phyloP scores from a whole-genome alignment of 2,797 vertebrate genomes.

The Platalea minor region DNA sequence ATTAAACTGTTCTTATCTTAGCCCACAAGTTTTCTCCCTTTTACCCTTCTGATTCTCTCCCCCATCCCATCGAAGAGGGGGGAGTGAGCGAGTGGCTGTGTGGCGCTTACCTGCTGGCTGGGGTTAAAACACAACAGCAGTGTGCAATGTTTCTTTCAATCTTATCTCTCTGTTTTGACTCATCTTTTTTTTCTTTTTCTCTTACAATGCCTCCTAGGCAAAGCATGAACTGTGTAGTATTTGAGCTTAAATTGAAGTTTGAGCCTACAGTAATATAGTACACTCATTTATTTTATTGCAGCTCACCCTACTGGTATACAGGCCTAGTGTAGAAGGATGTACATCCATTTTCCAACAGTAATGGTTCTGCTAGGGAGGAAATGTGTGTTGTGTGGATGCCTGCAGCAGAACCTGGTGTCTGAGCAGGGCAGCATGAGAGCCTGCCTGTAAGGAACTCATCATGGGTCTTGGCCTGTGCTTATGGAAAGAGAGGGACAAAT shows the following conservation, averaged over 20 bases:
- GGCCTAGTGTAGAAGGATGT: background rate
- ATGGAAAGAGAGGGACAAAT: background rate
- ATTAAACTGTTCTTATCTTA: too few relatives aligned
- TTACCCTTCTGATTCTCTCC: too few relatives aligned
- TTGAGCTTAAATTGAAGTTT: background rate
- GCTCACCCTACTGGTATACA: conserved; percentile 7
- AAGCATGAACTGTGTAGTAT: background rate
- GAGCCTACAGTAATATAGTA: background rate
- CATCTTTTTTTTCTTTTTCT: background rate
- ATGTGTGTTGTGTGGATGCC: background rate
- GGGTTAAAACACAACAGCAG: too few relatives aligned
- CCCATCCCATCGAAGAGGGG: too few relatives aligned
- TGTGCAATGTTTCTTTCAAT: background rate
- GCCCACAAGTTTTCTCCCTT: too few relatives aligned
- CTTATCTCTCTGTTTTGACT: background rate
- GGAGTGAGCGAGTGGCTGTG: too few relatives aligned
- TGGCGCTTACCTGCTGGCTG: too few relatives aligned
- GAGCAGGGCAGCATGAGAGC: background rate
- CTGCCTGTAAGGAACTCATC: background rate
- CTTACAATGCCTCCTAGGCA: background rate
- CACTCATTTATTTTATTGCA: conserved; percentile 2
- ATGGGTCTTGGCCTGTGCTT: background rate
- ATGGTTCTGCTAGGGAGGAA: background rate
- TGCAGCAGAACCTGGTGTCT: background rate
- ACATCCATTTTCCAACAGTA: background rate